Evolutionary conservation across 2,797 vertebrate genomes (phyloP), one percentile per base, ranked within the genome.

Genomic region (Mormyrops attenuatus): DNA sequence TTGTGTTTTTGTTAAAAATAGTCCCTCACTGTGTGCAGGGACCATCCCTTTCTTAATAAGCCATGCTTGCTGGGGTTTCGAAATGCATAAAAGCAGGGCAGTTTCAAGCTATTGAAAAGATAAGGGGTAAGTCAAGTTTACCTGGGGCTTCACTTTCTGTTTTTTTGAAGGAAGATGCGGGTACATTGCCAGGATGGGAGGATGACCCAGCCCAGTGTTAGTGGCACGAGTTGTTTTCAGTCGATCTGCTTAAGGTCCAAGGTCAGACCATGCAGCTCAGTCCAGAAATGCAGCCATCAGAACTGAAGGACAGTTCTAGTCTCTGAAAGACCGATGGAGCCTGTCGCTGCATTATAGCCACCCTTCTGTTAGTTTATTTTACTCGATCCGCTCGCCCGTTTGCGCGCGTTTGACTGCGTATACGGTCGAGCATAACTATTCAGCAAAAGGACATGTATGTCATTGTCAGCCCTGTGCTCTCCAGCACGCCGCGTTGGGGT

Each of bases 221-320:
- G 15, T 26, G 6, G 22, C 3, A 22, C 20, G 41, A 41, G 44
- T 30, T 41, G 52, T 63, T 53, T 85, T 30, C 47, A 26, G n/a
- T 17, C 49, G 15, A 1, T 80, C 88, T 84, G 73, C 38, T 57
- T 9, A 86, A 82, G 41, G 77, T 55, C 44, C 89, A 89, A 11
- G 63, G 89, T 86, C 82, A 50, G 55, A 86, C 60, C 84, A 47
- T 53, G 41, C 57, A 38, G 44, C 50, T 50, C 44, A 87, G 13
- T 22, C 9, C 86, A 22, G 66, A 41, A 1, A 73, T 49, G 82
- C 57, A 89, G 52, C 66, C 60, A 89, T 89, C 84, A 69, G 44
- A 87, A 60, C 26, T 22, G 17, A 73, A 20, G 34, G 69, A 73
- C 69, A 20, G 34, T 2, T 15, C 15, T 13, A 49, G 55, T 52